Base-by-base conservation (phyloP, 2,797 vertebrate species). In the Enteromius mattozi region DNA sequence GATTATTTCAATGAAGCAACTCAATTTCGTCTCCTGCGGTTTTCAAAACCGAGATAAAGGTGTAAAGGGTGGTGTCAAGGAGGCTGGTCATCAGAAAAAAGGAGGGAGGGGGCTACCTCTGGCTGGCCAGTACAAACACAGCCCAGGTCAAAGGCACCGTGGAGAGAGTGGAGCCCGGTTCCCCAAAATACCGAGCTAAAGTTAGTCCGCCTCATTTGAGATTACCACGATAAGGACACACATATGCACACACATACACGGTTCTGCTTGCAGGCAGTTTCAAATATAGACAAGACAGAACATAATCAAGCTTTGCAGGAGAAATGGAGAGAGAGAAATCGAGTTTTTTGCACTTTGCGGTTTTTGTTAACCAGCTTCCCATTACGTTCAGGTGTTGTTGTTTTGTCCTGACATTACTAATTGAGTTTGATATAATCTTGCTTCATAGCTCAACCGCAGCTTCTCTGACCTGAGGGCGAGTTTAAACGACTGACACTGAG, bases 41-140 rank as follows among this genome's bases (percentile, higher is more conserved):
- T 71, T 56, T 37, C 21, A 33, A 69, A 27, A 47, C 91, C 89
- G 89, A 90, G 92, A 83, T 92, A 89, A 92, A 92, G 92, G 92
- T 92, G 91, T 90, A 90, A 93, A 93, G 88, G 90, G 88, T 94
- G 93, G 93, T 94, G 93, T 93, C 93, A 92, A 89, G 91, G 91
- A 93, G 93, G 92, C 93, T 94, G 93, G 92, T 91, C 93, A 92
- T 68, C n/a, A 90, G 91, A 92, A 90, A 92, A 76, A 42, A 85
- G 91, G 85, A 88, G 89, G 87, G 88, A 80, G 37, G 1, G 82
- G 35, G 89, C 92, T 93, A 93, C 92, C 91, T 91, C 89, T 78
- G 88, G 92, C 92, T 85, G 56, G 93, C 93, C 93, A 92, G 92
- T 82, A 93, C 92, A 95, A 95, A 95, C 93, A 95, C 89, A 92